Conservation (phyloP, 2,113 vertebrate genomes). For the Hirundichthys speculiger region DNA sequence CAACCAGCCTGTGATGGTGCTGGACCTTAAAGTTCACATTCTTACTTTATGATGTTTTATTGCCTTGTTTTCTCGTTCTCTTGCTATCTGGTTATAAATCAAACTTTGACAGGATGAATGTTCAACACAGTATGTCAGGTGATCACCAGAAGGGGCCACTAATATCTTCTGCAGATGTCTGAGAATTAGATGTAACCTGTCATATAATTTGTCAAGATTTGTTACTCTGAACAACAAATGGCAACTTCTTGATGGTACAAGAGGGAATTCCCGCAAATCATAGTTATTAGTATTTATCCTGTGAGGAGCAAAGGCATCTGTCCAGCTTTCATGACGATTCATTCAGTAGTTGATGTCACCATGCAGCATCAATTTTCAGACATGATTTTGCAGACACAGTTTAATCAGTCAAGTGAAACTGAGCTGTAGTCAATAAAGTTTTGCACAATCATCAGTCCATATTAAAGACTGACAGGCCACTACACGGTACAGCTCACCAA, state of each 20-base stretch:
- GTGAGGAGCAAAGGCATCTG: not conserved
- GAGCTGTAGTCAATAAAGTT: not conserved
- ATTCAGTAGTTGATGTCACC: no score
- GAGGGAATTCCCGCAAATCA: conserved; percentile 6
- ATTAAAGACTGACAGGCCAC: not conserved
- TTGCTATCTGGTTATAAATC: no score
- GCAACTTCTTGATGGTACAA: not conserved
- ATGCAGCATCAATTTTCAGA: not conserved
- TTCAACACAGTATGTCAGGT: no score
- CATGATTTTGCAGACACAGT: not conserved
- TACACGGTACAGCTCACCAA: conserved; percentile 10
- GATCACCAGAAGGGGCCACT: not conserved
- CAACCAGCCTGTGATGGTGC: no score
- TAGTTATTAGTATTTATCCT: not conserved
- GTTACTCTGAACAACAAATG: not conserved
- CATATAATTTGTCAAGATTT: not conserved
- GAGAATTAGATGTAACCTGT: not conserved
- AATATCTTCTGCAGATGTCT: not conserved
- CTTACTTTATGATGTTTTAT: no score
- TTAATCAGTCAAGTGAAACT: conserved; percentile 1
- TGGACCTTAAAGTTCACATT: no score
- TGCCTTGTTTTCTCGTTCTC: no score
- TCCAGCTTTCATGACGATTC: not conserved
- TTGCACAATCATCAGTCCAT: not conserved
- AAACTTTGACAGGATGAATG: not conserved